A percentile compares a stretch with the other conserved stretches of the same genome.
These are phyloP conservation scores for Neostethus bicornis DNA, from an alignment of 2,797 vertebrate species.

Conservation along the genomic window DNA sequence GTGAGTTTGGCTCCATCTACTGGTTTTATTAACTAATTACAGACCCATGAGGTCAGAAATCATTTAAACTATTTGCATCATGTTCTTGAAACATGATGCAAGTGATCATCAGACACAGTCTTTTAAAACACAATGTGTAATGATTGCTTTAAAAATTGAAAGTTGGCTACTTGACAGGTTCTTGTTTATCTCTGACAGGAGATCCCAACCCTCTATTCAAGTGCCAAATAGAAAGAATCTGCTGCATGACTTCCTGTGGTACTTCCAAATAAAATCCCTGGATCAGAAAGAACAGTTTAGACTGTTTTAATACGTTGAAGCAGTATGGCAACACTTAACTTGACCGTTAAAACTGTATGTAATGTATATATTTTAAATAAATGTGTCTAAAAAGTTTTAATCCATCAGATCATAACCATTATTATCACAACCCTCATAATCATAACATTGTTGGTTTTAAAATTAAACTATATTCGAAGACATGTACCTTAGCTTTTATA, in stretches of 20 bases:
- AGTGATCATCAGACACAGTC: background rate
- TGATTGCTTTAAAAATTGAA: conserved; percentile 24
- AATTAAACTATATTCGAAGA: background rate
- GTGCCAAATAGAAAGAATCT: conserved; percentile 1
- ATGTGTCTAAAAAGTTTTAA: background rate
- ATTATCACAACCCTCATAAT: too few species aligned
- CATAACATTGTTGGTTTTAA: too few species aligned
- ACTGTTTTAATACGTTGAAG: background rate
- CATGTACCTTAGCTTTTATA: background rate
- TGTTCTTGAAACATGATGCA: conserved; percentile 5
- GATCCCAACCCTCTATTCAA: conserved; percentile 55
- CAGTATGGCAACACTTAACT: too few species aligned
- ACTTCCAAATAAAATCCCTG: conserved; percentile 50
- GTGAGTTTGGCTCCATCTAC: conserved; percentile 50
- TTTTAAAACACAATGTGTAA: background rate
- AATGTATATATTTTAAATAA: background rate
- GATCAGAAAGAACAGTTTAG: too few species aligned
- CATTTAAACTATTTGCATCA: background rate
- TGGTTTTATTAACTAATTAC: conserved; percentile 32
- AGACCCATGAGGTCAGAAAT: background rate
- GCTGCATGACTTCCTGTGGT: background rate
- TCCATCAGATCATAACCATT: background rate
- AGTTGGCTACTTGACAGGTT: conserved; percentile 57
- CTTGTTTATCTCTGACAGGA: conserved; percentile 62
- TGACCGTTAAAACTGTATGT: background rate